Conservation (phyloP, 1,140 invertebrate species). For the Drosophila ironensis region DNA sequence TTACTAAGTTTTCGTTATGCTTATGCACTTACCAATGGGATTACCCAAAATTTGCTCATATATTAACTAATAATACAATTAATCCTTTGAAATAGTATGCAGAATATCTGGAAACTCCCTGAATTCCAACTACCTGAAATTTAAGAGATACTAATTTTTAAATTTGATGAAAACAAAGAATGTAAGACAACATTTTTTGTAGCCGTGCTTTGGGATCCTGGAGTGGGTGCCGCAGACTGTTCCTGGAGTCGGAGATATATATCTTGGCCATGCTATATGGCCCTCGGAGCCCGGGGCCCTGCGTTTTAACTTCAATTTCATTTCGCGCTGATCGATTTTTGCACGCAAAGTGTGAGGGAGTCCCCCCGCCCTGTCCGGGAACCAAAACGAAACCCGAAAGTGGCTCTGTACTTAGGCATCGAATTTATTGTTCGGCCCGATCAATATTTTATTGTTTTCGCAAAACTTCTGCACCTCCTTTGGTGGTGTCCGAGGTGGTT, state of each 20-base stretch:
- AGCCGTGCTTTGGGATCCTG: background rate
- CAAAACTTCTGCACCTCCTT: conserved; percentile 67
- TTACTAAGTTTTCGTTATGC: too few species aligned
- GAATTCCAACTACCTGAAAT: too few species aligned
- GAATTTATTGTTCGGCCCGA: conserved; percentile 70
- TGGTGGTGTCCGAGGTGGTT: conserved; percentile 21
- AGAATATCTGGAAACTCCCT: too few species aligned
- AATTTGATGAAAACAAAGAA: background rate
- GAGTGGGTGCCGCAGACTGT: background rate
- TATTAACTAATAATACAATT: too few species aligned
- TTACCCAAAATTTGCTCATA: too few species aligned
- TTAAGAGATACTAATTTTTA: too few species aligned
- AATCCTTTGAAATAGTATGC: too few species aligned
- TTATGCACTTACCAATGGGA: too few species aligned
- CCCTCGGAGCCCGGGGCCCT: conserved; percentile 46
- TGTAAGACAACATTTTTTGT: background rate
- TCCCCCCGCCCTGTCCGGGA: too few species aligned
- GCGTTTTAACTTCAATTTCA: conserved; percentile 77
- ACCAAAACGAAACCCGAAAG: too few species aligned
- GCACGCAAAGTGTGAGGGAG: conserved; percentile 79
- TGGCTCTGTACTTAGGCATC: conserved; percentile 68
- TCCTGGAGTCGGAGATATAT: conserved; percentile 19
- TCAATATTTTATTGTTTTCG: conserved; percentile 72
- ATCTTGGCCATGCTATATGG: conserved; percentile 50
- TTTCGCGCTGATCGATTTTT: conserved; percentile 78